Percentiles rank a stretch among this genome's conserved stretches.
phyloP scores from a whole-genome alignment of 2,888 invertebrate species.

The Nomada fucata region DNA sequence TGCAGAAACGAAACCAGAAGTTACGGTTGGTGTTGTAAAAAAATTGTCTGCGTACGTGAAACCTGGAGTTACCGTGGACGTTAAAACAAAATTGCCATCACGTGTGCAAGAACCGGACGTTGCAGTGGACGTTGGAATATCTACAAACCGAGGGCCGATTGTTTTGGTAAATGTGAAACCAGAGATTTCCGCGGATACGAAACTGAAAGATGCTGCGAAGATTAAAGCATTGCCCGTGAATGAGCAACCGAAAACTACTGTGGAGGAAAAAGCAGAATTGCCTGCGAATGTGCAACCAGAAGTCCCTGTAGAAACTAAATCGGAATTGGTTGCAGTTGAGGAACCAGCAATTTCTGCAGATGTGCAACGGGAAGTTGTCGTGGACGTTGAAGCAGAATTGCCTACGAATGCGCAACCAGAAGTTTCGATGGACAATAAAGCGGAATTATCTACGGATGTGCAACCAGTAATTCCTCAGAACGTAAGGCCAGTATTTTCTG shows the following conservation, averaged over 20 bases:
- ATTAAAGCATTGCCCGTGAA: background rate
- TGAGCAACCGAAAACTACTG: background rate
- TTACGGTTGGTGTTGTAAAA: no score
- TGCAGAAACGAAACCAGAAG: background rate
- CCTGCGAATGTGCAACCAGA: background rate
- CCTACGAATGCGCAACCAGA: no score
- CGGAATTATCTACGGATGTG: background rate
- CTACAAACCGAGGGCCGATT: no score
- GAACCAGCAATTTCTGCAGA: no score
- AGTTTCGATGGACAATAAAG: background rate
- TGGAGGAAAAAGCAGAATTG: background rate
- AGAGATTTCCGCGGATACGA: background rate
- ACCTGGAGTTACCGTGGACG: no score
- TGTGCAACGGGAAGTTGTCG: background rate
- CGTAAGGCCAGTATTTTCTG: background rate
- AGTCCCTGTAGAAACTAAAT: background rate
- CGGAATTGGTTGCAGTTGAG: background rate
- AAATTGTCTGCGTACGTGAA: background rate
- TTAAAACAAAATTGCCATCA: background rate
- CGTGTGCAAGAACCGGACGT: background rate
- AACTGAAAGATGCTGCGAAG: background rate
- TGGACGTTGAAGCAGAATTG: background rate
- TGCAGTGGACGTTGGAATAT: no score
- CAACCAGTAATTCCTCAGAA: background rate
- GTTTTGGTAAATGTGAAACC: background rate